Evolutionary conservation across 2,113 vertebrate species (phyloP), one percentile per base, ranked within the genome.

Genomic region (Myxocyprinus asiaticus): DNA sequence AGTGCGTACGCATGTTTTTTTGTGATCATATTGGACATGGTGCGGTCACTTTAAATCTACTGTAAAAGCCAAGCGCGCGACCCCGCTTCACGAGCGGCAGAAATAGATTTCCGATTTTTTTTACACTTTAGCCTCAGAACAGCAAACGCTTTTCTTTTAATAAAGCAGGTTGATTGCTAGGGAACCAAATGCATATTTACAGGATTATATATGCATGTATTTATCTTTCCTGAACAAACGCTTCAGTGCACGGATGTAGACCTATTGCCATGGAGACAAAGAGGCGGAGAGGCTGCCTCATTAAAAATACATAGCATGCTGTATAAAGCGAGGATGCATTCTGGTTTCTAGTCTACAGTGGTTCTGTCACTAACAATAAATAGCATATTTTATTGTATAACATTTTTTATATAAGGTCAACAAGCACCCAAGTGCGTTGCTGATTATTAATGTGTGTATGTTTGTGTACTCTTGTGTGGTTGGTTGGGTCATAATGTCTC

Each of bases 211-310:
- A 6, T 47, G 71, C 2, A 9, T 56, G 55, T 68, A n/a, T 68
- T 58, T 14, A 3, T 66, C 50, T 65, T 55, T 22, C n/a, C 14
- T 14, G 9, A 72, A 14, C 3, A 59, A 73, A 61, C 42, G 62
- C 17, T 66, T 64, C 22, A 64, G 15, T 76, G 55, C 44, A 67
- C 70, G 42, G 81, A 74, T 85, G 86, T 69, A 70, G 85, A 86
- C 72, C 75, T 44, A 75, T 33, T 33, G 22, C 22, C 22, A 33
- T 33, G 22, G 22, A 33, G 22, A 33, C 22, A 62, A 8, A 64
- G 79, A 63, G 83, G 69, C 71, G 63, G 58, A 68, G 56, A 77
- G 79, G 14, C 68, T 50, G 51, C 9, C 53, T 67, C 63, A 72
- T 74, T 17, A 82, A 80, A 78, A 55, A 73, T 78, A 50, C 9